Conservation (phyloP, 2,113 vertebrate genomes). For the Silurus asotus region DNA sequence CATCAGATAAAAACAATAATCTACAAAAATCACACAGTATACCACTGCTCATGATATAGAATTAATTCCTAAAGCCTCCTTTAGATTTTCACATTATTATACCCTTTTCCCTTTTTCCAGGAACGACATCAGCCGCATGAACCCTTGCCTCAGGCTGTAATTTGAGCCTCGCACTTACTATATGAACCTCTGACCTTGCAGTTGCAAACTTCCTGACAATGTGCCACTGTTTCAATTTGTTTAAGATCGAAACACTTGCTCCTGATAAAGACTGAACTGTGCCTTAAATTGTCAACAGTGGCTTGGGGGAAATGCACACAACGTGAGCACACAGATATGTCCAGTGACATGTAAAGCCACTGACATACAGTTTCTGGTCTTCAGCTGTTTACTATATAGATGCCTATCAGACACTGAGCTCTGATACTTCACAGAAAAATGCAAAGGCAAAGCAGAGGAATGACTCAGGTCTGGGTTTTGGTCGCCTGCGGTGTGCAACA, state of each 20-base stretch:
- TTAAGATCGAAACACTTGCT: slow-evolving; percentile 36
- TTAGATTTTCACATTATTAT: not conserved
- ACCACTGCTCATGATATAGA: not conserved
- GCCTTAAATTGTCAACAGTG: not conserved
- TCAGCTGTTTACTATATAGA: not conserved
- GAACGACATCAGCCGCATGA: not conserved
- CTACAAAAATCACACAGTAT: not conserved
- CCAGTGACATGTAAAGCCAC: not conserved
- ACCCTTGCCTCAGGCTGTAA: slow-evolving; percentile 27
- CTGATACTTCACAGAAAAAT: slow-evolving; percentile 4
- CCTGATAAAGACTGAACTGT: slow-evolving; percentile 18
- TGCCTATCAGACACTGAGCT: not conserved
- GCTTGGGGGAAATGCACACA: not conserved
- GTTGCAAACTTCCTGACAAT: slow-evolving; percentile 25
- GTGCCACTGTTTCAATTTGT: slow-evolving; percentile 29
- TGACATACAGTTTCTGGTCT: slow-evolving; percentile 6
- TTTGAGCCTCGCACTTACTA: not conserved
- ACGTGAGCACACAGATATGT: not conserved
- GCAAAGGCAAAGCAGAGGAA: slow-evolving; percentile 9
- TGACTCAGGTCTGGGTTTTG: slow-evolving; percentile 41
- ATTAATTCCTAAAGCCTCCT: not conserved
- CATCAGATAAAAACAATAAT: not conserved
- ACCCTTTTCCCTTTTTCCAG: not conserved
- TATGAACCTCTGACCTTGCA: slow-evolving; percentile 47
- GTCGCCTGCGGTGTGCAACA: slow-evolving; percentile 41